Base-by-base conservation (phyloP, 1,140 invertebrate species). In the Drosophila pseudoananassae region DNA sequence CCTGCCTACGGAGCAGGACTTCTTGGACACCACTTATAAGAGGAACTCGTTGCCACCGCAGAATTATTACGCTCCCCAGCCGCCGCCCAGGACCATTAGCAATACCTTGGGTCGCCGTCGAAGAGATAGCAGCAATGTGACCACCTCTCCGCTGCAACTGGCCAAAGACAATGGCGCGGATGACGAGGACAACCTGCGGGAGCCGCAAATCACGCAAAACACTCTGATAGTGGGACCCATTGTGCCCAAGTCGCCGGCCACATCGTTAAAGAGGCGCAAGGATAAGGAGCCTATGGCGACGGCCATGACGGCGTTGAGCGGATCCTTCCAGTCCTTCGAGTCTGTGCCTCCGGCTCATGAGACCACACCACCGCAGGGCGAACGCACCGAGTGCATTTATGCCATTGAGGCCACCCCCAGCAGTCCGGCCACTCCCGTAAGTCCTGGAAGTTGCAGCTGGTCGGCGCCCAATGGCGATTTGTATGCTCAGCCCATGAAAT, bases 1-100 rank as follows among this genome's bases (percentile, higher is more conserved):
- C 5, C 83, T 97, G 25, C 96, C 96, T 15, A 96, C 89, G 52
- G 79, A 54, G 1, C 77, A 87, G 43, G 82, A 83, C 14, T 54
- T 80, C 45, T 53, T 56, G 4, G 36, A 31, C 43, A 50, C 49
- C 49, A 65, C 50, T 15, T 53, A 74, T 49, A 90, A 84, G 29
- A 57, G 82, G 6, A 91, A 91, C 45, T 91, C 90, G 6, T 47
- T 91, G 69, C 90, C 90, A 31, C 90, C 90, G 7, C 90, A 91
- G 54, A 80, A 76, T 45, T 76, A 78, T 52, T 57, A 94, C 3
- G 93, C 94, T 25, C 95, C 95, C 12, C 94, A 95, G 23, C 94
- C 94, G 4, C 92, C 83, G 15, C 82, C 83, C 2, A 50, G 82
- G 14, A 82, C 75, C 36, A 83, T 78, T 5, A 87, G 82, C 60